Percentiles rank a stretch among this genome's conserved stretches.
phyloP scores from a whole-genome alignment of 2,888 invertebrate species.

The Conchocele bisecta region DNA sequence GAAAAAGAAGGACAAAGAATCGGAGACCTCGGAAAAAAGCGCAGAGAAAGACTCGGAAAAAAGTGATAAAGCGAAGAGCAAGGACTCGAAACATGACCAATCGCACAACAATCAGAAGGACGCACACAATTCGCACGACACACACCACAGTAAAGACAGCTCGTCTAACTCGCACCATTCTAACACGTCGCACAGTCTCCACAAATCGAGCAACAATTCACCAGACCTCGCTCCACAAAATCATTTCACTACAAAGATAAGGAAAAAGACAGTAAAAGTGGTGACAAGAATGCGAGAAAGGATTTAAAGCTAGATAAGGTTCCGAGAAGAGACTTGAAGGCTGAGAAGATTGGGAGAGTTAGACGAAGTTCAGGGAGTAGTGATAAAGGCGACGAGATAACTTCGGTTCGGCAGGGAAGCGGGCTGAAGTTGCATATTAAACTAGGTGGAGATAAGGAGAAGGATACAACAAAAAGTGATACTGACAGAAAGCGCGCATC shows the following conservation, averaged over 20 bases:
- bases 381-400: slow-evolving; percentile 37
- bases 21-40: slow-evolving; percentile 81
- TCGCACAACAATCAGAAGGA: background rate
- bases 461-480: slow-evolving; percentile 12
- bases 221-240: too few relatives aligned
- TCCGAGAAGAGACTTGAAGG: slow-evolving; percentile 3
- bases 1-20: slow-evolving; percentile 80
- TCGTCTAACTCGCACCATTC: too few relatives aligned
- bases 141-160: slow-evolving; percentile 13
- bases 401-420: slow-evolving; percentile 53
- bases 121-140: slow-evolving; percentile 20
- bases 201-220: too few relatives aligned
- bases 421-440: slow-evolving; percentile 67
- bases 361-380: slow-evolving; percentile 9
- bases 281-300: slow-evolving; percentile 17
- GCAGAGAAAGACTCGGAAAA: slow-evolving; percentile 73
- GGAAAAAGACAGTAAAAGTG: slow-evolving; percentile 14
- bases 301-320: slow-evolving; percentile 22
- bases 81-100: slow-evolving; percentile 24
- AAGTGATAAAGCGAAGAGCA: slow-evolving; percentile 54
- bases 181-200: too few relatives aligned
- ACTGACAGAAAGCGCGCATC: slow-evolving; percentile 86
- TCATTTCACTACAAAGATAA: too few relatives aligned
- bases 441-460: slow-evolving; percentile 55
- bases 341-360: too few relatives aligned